A percentile compares a stretch with the other conserved stretches of the same genome.
These are phyloP conservation scores for Nycticryphes semicollaris DNA, from an alignment of 2,113 vertebrate genomes.

Conservation along the genomic window DNA sequence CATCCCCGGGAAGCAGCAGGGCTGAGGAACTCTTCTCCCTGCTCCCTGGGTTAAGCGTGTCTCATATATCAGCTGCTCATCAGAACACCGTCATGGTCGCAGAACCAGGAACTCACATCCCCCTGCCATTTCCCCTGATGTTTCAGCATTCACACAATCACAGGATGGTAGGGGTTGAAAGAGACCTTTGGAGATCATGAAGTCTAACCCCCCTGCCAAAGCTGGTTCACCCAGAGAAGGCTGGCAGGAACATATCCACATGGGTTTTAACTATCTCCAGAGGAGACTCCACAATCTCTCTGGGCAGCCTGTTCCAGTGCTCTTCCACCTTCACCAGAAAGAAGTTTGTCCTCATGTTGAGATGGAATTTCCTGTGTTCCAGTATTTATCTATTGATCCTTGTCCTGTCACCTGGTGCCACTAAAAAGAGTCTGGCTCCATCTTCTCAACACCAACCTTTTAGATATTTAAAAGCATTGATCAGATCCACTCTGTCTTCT, in stretches of 20 bases:
- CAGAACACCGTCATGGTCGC: fast-evolving
- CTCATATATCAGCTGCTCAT: background rate
- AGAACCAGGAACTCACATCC: background rate
- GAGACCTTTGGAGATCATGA: background rate
- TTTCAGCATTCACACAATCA: background rate
- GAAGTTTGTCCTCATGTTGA: background rate
- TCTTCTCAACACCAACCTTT: background rate
- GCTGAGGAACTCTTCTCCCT: background rate
- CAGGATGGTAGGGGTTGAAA: background rate
- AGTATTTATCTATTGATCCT: background rate
- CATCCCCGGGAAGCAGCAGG: background rate
- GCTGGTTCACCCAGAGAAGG: background rate
- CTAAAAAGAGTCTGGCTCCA: background rate
- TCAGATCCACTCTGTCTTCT: background rate
- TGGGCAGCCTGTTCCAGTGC: background rate
- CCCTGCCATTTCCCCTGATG: background rate
- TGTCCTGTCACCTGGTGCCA: background rate
- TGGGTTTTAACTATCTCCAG: background rate
- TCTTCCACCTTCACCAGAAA: background rate
- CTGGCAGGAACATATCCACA: background rate
- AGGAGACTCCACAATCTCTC: background rate
- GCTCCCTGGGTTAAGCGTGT: background rate
- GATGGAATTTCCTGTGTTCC: background rate
- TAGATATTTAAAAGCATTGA: background rate
- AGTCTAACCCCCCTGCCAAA: background rate